A percentile compares a stretch with the other conserved stretches of the same genome.
Evolutionary conservation across 2,113 vertebrate species (phyloP).

Genomic region (Festucalex cinctus): DNA sequence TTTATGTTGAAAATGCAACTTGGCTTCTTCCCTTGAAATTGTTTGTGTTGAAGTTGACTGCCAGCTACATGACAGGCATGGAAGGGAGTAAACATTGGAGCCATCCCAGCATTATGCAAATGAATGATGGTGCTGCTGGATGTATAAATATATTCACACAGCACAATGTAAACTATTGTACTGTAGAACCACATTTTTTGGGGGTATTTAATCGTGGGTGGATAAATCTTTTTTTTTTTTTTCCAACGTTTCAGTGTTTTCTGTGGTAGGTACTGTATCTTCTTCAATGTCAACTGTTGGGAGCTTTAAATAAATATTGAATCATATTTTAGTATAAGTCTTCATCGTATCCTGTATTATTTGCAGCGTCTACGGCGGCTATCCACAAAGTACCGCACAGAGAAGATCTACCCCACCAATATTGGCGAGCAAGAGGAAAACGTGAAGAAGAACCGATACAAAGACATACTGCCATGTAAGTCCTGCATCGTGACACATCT

Average conservation of each 20-base stretch:
- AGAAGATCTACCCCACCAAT: slow-evolving; percentile 95
- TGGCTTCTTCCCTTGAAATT: neutral
- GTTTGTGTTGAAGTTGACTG: neutral
- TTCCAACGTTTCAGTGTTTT: too few relatives aligned
- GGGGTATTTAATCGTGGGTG: neutral
- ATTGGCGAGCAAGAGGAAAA: slow-evolving; percentile 96
- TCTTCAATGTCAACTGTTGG: neutral
- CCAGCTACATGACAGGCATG: neutral
- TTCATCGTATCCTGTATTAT: neutral
- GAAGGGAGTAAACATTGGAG: neutral
- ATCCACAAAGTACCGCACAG: slow-evolving; percentile 95
- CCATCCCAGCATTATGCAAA: too few relatives aligned
- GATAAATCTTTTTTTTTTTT: neutral
- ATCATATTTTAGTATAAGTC: neutral
- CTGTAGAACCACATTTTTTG: neutral
- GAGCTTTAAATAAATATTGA: neutral
- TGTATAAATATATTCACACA: too few relatives aligned
- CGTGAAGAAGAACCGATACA: slow-evolving; percentile 98
- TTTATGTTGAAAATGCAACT: neutral
- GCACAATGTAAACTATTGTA: too few relatives aligned
- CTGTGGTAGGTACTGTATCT: too few relatives aligned
- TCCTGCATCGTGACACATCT: slow-evolving; percentile 16
- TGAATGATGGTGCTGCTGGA: too few relatives aligned
- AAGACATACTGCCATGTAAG: slow-evolving; percentile 98
- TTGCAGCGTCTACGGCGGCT: slow-evolving; percentile 89